Percentiles rank a stretch among this genome's conserved stretches.
Conservation (phyloP, 2,888 invertebrate species). For the Adineta ricciae region DNA sequence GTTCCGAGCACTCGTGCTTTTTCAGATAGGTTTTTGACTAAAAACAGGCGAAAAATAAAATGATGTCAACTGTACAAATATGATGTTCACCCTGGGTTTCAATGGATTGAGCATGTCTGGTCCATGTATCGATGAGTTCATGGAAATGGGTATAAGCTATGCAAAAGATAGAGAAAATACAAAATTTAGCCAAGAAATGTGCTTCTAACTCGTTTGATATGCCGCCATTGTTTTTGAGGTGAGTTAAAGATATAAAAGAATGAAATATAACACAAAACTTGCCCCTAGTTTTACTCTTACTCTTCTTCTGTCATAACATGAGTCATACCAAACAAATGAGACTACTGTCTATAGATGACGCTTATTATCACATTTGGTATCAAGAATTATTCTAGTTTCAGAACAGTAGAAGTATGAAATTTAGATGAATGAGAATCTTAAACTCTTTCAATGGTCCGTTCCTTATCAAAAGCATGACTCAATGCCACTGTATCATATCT, state of each 20-base stretch:
- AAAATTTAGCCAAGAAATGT: background rate
- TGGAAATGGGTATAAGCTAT: background rate
- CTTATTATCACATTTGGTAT: too few relatives aligned
- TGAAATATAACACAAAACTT: background rate
- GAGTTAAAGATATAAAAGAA: background rate
- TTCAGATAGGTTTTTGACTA: background rate
- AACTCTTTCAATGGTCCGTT: too few relatives aligned
- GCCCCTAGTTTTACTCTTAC: background rate
- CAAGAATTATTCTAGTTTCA: too few relatives aligned
- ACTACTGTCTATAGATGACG: too few relatives aligned
- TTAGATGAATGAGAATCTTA: too few relatives aligned
- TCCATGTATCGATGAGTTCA: background rate
- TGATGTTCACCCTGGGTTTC: background rate
- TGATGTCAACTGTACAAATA: too few relatives aligned
- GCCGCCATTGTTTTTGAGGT: background rate
- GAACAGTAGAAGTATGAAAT: too few relatives aligned
- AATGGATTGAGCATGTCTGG: background rate
- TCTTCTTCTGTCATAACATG: background rate
- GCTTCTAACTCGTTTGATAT: background rate
- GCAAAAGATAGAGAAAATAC: background rate
- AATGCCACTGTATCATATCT: too few relatives aligned
- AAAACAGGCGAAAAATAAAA: background rate
- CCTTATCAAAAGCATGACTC: too few relatives aligned
- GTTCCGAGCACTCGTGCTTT: background rate
- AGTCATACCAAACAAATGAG: background rate